Conservation (phyloP, 1,140 invertebrate species). For the Lucilia cuprina region DNA sequence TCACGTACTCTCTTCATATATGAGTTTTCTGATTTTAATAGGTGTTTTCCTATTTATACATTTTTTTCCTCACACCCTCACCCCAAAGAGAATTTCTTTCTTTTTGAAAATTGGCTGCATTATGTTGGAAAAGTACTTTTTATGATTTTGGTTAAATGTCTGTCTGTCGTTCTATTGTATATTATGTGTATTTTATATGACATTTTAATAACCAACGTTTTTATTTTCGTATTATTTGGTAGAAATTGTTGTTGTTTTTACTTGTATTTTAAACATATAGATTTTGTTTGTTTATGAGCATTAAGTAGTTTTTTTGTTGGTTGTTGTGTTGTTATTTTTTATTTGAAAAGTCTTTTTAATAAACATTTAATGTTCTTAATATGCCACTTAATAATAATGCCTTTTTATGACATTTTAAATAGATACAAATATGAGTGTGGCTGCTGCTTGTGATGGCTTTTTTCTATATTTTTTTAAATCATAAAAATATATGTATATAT, state of each 20-base stretch:
- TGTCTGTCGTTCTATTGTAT: background rate
- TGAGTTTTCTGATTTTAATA: background rate
- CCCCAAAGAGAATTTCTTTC: background rate
- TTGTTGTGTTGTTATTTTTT: background rate
- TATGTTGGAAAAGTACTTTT: background rate
- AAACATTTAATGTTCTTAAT: slow-evolving; percentile 29
- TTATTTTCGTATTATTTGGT: background rate
- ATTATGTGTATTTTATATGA: background rate
- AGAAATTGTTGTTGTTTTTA: background rate
- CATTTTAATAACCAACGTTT: slow-evolving; percentile 25
- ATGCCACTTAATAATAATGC: slow-evolving; percentile 29
- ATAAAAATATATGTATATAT: background rate
- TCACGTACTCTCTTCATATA: background rate
- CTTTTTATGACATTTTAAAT: slow-evolving; percentile 32
- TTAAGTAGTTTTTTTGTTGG: slow-evolving; percentile 20
- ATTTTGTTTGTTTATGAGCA: background rate
- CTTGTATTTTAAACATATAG: background rate
- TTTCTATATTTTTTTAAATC: background rate
- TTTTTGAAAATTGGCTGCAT: background rate
- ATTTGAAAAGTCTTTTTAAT: background rate
- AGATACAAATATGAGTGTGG: slow-evolving; percentile 21
- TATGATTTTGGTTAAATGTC: background rate
- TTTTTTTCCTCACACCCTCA: background rate
- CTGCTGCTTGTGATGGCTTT: background rate
- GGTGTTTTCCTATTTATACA: background rate